Conservation (phyloP, 2,113 vertebrate species). For the Panthera tigris region DNA sequence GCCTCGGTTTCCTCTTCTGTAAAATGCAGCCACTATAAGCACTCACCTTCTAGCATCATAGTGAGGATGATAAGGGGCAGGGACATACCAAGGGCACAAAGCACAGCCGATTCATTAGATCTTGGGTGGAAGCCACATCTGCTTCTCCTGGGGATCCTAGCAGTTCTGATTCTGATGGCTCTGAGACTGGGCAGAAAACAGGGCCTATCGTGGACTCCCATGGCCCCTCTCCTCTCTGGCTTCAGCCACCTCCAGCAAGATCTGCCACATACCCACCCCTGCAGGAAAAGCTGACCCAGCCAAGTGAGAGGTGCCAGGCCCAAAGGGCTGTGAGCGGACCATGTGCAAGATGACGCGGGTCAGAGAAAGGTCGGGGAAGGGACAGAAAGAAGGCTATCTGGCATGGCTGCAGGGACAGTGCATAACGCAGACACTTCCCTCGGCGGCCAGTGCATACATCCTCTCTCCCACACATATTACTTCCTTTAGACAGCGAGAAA, state of each 20-base stretch:
- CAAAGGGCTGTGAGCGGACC: not conserved
- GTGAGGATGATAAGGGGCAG: not conserved
- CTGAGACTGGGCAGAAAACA: not conserved
- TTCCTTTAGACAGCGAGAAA: not conserved
- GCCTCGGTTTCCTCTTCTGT: not conserved
- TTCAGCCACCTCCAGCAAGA: not conserved
- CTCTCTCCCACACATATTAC: not conserved
- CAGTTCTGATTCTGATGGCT: not conserved
- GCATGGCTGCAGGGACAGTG: rapidly evolving
- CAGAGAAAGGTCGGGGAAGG: not conserved
- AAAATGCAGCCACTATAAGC: not conserved
- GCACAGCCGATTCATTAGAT: not conserved
- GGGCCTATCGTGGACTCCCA: not conserved
- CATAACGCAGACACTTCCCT: not conserved
- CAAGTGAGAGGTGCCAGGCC: not conserved
- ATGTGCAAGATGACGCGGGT: no score
- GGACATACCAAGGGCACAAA: rapidly evolving
- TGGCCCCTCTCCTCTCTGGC: not conserved
- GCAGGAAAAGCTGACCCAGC: not conserved
- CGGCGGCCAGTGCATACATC: not conserved
- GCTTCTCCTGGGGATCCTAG: not conserved
- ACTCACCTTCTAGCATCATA: not conserved
- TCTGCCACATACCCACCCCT: not conserved
- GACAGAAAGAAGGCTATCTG: no score
- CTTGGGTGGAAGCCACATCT: not conserved